Conservation (phyloP, 2,113 vertebrate species). For the Pyxicephalus adspersus region DNA sequence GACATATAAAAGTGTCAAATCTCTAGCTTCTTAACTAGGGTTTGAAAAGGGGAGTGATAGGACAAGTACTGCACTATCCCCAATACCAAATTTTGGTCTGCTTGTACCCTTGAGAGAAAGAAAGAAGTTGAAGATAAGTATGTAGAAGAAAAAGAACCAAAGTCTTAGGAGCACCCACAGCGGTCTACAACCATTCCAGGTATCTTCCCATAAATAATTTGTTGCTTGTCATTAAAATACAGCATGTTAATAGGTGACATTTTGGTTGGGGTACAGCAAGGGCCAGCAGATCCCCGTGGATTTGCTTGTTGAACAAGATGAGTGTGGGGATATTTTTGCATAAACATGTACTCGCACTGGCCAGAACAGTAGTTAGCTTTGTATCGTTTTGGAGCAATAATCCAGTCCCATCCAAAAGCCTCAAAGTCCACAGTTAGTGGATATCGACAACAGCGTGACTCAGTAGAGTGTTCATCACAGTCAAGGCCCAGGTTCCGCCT, state of each 20-base stretch:
- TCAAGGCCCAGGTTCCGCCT: conserved; percentile 93
- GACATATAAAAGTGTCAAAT: conserved; percentile 38
- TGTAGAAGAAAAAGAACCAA: conserved; percentile 62
- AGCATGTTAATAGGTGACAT: conserved; percentile 99
- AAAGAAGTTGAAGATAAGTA: conserved; percentile 54
- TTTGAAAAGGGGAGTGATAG: conserved; percentile 30
- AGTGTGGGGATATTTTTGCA: conserved; percentile 98
- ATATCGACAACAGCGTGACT: conserved; percentile 96
- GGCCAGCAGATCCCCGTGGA: conserved; percentile 91
- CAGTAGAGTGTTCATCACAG: conserved; percentile 94
- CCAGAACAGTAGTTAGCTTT: conserved; percentile 99
- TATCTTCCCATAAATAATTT: conserved; percentile 98
- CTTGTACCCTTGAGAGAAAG: conserved; percentile 52
- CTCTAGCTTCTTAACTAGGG: conserved; percentile 41
- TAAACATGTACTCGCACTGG: conserved; percentile 99
- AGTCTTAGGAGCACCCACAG: conserved; percentile 92
- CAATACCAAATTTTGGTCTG: conserved; percentile 52
- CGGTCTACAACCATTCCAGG: conserved; percentile 98
- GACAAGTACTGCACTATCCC: conserved; percentile 45
- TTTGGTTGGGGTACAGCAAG: conserved; percentile 98
- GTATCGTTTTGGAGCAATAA: conserved; percentile 97
- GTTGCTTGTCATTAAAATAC: conserved; percentile 99
- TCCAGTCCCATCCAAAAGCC: conserved; percentile 99
- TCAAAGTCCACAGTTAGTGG: conserved; percentile 97
- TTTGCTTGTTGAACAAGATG: conserved; percentile 97